Evolutionary conservation across 2,888 invertebrate species (phyloP).

Genomic region (Eucera pruinosa): DNA sequence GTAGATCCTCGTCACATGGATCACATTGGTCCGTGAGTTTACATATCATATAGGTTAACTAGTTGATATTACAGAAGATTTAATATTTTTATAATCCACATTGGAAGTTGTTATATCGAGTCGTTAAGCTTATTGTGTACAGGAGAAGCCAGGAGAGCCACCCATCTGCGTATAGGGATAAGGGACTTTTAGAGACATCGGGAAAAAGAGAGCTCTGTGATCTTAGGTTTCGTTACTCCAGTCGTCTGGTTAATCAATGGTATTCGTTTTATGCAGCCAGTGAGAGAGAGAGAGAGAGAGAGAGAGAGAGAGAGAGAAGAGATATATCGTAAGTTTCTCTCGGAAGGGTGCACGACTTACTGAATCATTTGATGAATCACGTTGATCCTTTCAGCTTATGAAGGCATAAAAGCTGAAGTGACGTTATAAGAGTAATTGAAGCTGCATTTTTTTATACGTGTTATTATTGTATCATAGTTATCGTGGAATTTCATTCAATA

Average conservation of each 20-base stretch:
- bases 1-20: constrained; percentile 83
- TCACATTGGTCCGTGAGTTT: constrained; percentile 86
- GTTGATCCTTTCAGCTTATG: background rate
- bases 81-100: constrained; percentile 86
- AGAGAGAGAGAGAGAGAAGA: background rate
- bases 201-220: constrained; percentile 14
- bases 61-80: constrained; percentile 79
- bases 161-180: constrained; percentile 20
- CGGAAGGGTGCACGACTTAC: constrained; percentile 24
- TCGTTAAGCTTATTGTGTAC: constrained; percentile 77
- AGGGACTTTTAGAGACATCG: background rate
- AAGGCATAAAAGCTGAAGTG: background rate
- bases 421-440: background rate
- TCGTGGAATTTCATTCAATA: too few species aligned
- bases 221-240: constrained; percentile 49
- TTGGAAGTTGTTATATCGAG: constrained; percentile 86
- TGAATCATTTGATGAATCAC: background rate
- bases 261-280: background rate
- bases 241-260: background rate
- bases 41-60: constrained; percentile 77
- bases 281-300: too few species aligned
- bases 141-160: constrained; percentile 56
- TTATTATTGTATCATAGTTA: background rate
- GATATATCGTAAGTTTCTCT: background rate
- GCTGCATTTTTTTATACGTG: background rate